A percentile compares a stretch with the other conserved stretches of the same genome.
Conservation (phyloP, 2,113 vertebrate species). For the Barbus barbus region DNA sequence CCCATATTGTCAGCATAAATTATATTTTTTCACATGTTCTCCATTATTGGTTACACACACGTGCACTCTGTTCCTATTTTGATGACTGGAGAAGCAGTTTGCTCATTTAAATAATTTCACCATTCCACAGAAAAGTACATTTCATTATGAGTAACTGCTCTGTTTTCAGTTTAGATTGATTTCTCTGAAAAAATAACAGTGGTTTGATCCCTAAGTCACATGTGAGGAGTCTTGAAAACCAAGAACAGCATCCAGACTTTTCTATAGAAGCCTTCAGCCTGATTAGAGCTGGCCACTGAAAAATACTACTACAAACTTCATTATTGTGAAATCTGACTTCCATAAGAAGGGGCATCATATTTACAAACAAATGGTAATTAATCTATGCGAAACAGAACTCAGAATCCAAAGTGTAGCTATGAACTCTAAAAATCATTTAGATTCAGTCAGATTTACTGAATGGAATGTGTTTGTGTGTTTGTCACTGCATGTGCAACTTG, state of each 20-base stretch:
- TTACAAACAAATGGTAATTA: not conserved
- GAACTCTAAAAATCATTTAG: not conserved
- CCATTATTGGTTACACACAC: conserved; percentile 6
- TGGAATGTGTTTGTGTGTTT: not conserved
- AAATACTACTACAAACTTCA: not conserved
- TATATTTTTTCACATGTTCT: not conserved
- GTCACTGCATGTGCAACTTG: not conserved
- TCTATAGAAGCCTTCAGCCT: not conserved
- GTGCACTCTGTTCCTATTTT: not conserved
- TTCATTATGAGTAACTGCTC: conserved; percentile 21
- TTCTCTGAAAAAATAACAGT: conserved; percentile 8
- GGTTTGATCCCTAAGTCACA: not conserved
- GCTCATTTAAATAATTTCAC: not conserved
- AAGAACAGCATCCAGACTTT: not conserved
- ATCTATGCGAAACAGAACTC: not conserved
- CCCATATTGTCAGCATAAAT: not conserved
- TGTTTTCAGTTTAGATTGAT: not conserved
- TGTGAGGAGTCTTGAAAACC: not conserved
- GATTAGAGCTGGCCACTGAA: not conserved
- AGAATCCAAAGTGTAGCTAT: not conserved
- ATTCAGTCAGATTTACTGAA: not conserved
- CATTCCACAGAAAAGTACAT: not conserved
- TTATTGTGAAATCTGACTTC: not conserved
- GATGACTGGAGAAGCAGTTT: not conserved
- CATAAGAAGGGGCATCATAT: not conserved